These are phyloP conservation scores for Pristiophorus japonicus DNA, from an alignment of 2,113 vertebrate species.

Conservation along the genomic window DNA sequence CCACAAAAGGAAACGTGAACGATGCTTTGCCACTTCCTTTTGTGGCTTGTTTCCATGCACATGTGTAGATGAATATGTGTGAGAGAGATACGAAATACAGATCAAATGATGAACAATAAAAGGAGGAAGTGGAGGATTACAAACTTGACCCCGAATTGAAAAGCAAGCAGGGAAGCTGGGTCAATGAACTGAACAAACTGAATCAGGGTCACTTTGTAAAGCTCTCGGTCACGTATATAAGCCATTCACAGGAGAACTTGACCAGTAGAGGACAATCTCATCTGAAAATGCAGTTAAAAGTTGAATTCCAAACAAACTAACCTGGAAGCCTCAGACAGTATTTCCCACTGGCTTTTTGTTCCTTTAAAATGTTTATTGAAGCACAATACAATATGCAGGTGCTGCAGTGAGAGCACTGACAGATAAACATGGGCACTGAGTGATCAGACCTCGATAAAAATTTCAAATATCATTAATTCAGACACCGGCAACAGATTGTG, in stretches of 20 bases:
- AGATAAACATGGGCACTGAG: neutral
- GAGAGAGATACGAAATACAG: neutral
- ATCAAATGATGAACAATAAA: neutral
- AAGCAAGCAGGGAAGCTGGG: neutral
- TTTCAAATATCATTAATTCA: neutral
- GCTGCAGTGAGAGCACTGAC: neutral
- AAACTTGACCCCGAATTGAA: neutral
- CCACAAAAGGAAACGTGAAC: neutral
- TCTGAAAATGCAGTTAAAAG: neutral
- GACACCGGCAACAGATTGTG: neutral
- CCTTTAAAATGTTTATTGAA: neutral
- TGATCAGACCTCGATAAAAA: neutral
- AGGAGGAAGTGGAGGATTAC: neutral
- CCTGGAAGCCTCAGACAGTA: neutral
- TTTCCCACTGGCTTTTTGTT: neutral
- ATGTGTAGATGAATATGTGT: neutral
- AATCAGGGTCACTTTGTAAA: neutral
- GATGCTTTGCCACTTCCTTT: constrained; percentile 14
- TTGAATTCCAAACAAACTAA: neutral
- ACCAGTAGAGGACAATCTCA: neutral
- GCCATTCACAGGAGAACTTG: neutral
- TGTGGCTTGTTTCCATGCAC: neutral
- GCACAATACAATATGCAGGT: neutral
- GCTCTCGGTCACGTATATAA: neutral
- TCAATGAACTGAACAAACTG: neutral